Evolutionary conservation across 2,113 vertebrate species (phyloP).

Genomic region (Heterochromis multidens): DNA sequence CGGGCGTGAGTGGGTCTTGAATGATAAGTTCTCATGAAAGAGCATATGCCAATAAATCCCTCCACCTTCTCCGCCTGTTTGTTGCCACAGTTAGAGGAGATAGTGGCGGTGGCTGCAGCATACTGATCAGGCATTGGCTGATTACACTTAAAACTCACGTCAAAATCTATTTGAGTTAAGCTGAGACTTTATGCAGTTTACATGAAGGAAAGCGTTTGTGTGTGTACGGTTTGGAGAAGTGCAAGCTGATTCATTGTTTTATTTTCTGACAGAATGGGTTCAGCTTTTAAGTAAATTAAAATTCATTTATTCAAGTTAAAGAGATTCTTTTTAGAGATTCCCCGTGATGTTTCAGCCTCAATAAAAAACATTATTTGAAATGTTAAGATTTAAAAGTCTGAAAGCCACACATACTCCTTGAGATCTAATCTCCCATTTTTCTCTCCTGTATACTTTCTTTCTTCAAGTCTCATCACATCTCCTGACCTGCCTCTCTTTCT

Average conservation of each 20-base stretch:
- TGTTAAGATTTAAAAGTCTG: not conserved
- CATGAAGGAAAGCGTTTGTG: not conserved
- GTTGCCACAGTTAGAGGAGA: constrained; percentile 27
- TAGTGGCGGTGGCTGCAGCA: constrained; percentile 19
- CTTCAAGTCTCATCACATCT: not conserved
- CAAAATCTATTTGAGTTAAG: constrained; percentile 13
- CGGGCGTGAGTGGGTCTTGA: constrained; percentile 44
- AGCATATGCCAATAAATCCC: constrained; percentile 39
- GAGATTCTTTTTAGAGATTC: not conserved
- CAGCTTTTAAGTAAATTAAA: not conserved
- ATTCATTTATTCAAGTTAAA: constrained; percentile 19
- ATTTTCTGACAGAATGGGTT: constrained; percentile 22
- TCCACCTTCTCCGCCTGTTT: constrained; percentile 22
- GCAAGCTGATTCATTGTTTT: not conserved
- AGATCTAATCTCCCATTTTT: not conserved
- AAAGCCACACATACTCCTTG: not conserved
- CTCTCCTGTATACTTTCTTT: not conserved
- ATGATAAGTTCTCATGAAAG: constrained; percentile 59
- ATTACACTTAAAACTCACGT: constrained; percentile 38
- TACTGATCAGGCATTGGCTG: constrained; percentile 53
- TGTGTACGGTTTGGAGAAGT: not conserved
- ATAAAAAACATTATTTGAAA: not conserved
- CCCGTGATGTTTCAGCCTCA: not conserved
- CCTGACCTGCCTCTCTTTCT: constrained; percentile 10
- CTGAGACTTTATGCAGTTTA: not conserved